A percentile compares a stretch with the other conserved stretches of the same genome.
Conservation (phyloP, 2,797 vertebrate genomes). For the Lutjanus campechanus region DNA sequence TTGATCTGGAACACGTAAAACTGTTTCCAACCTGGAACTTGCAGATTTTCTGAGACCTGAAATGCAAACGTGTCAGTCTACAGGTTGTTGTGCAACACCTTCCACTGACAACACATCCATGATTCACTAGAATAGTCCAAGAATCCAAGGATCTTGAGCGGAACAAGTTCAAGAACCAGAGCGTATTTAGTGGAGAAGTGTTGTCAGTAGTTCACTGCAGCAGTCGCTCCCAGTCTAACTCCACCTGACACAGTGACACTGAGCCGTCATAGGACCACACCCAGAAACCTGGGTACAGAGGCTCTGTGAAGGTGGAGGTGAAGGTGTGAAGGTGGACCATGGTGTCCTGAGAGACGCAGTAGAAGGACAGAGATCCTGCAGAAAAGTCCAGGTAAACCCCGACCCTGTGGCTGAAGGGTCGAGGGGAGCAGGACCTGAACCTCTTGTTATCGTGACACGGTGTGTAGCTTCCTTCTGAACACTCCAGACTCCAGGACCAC, state of each 20-base stretch:
- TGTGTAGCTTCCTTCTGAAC: constrained; percentile 62
- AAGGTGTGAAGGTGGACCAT: constrained; percentile 78
- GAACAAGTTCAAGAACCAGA: too few species aligned
- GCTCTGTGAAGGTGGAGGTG: constrained; percentile 64
- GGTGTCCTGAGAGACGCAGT: constrained; percentile 60
- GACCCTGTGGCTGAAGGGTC: constrained; percentile 65
- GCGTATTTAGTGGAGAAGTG: too few species aligned
- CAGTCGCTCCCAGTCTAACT: constrained; percentile 64
- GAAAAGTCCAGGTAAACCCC: constrained; percentile 71
- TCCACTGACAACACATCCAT: too few species aligned
- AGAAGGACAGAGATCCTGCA: constrained; percentile 69
- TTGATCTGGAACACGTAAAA: too few species aligned
- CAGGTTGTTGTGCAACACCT: too few species aligned
- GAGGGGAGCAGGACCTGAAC: constrained; percentile 29
- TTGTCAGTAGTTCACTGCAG: constrained; percentile 52
- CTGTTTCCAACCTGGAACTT: too few species aligned
- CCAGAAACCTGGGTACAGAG: constrained; percentile 76
- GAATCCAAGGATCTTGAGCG: too few species aligned
- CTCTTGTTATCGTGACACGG: constrained; percentile 60
- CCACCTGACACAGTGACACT: constrained; percentile 64
- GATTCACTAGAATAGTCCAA: too few species aligned
- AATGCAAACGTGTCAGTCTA: too few species aligned
- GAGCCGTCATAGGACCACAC: constrained; percentile 64
- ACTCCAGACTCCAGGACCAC: constrained; percentile 78
- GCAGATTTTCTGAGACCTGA: too few species aligned